A percentile compares a stretch with the other conserved stretches of the same genome.
Conservation (phyloP, 2,797 vertebrate genomes). For the Perodicticus potto region DNA sequence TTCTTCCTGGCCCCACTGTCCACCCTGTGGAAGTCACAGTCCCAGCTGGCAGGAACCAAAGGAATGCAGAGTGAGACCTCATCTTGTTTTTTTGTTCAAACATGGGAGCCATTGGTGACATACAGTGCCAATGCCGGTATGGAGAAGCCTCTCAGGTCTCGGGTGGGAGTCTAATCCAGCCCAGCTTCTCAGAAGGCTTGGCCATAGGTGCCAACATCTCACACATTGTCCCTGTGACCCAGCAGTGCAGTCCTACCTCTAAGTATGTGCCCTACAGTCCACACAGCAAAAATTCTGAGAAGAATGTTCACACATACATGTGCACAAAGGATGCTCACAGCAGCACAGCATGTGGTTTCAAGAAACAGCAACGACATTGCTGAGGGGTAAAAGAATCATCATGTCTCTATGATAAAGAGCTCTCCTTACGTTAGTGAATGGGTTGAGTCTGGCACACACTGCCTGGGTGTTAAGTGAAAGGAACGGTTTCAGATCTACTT, state of each 20-base stretch:
- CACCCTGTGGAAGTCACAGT: not conserved
- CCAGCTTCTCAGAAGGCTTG: not conserved
- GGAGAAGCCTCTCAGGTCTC: not conserved
- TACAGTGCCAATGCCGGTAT: fast-evolving
- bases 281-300: not conserved
- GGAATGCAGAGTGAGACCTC: not conserved
- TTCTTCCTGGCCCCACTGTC: not conserved
- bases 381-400: not conserved
- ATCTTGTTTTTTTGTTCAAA: not conserved
- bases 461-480: not conserved
- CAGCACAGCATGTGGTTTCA: fast-evolving
- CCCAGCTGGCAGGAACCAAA: not conserved
- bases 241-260: not conserved
- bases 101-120: not conserved
- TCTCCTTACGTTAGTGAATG: not conserved
- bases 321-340: too few species aligned
- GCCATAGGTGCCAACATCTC: not conserved
- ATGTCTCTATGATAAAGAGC: not conserved
- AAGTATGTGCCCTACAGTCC: not conserved
- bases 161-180: fast-evolving
- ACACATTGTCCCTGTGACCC: not conserved
- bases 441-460: not conserved
- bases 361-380: fast-evolving
- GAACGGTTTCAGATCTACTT: not conserved
- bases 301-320: not conserved